Base-by-base conservation (phyloP, 1,140 invertebrate genomes). In the Tribolium madens region DNA sequence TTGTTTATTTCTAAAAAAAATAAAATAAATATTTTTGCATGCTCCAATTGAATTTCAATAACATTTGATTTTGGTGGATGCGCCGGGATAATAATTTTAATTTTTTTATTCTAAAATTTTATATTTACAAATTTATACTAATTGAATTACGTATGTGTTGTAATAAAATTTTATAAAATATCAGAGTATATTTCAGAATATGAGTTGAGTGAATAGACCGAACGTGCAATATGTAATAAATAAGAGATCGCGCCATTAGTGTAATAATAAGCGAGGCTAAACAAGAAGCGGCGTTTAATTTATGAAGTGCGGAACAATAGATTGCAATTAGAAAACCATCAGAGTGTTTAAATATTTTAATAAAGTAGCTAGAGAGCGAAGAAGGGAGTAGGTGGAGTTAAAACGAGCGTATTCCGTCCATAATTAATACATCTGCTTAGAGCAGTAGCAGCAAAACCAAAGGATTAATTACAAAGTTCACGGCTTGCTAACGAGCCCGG, bases 391-490 rank as follows among this genome's bases (percentile, higher is more conserved):
- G 42, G 69, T 71, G 42, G 47, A 71, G 69, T 47, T 72, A 72
- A 50, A 48, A 50, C 26, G 50, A 73, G 76, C 81, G 76, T 76
- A 57, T 79, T 75, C 64, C 76, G 57, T 83, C 74, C 79, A 85
- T 84, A 83, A 84, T 83, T 84, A 84, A 85, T 84, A 84, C 81
- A 82, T 84, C 83, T 83, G 82, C 82, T 84, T 84, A 79, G 71
- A 80, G 79, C 76, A 77, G 57, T 79, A 76, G 77, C 70, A 73
- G 80, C 83, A 81, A 81, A 85, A 84, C 85, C 84, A 84, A 84
- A 84, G 84, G 84, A 86, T 86, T 86, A 86, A 86, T 86, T 86
- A 85, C 84, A 81, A 86, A 86, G 83, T 85, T 86, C 84, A 85
- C 85, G 83, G 84, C 84, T 85, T 85, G 82, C 81, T 83, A 83